phyloP scores from a whole-genome alignment of 2,797 vertebrate species.

The Emys orbicularis region DNA sequence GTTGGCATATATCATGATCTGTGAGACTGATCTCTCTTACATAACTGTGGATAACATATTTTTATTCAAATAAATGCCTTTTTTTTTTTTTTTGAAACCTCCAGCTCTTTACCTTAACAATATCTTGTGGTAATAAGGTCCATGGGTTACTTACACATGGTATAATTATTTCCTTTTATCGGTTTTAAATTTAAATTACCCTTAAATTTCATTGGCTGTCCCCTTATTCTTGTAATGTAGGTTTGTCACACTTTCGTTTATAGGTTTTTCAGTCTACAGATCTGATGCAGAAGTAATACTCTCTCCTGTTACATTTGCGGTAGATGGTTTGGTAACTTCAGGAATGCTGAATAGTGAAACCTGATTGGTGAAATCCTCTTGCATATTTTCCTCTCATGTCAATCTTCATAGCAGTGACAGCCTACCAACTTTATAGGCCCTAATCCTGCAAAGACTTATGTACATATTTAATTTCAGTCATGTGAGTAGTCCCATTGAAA shows the following conservation, averaged over 20 bases:
- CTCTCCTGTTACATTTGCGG: not conserved
- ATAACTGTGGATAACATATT: not conserved
- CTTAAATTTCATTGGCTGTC: not conserved
- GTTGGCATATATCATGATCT: fast-evolving
- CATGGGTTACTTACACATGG: not conserved
- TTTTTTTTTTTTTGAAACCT: constrained; percentile 27
- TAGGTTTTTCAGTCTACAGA: not conserved
- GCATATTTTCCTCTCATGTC: not conserved
- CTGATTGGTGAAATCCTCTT: not conserved
- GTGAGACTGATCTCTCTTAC: not conserved
- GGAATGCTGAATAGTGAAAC: not conserved
- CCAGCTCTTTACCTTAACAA: constrained; percentile 9
- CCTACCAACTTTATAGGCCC: not conserved
- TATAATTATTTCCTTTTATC: constrained; percentile 18
- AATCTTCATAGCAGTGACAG: not conserved
- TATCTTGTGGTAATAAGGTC: constrained; percentile 7
- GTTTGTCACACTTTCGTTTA: fast-evolving
- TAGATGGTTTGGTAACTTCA: not conserved
- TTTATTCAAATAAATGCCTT: constrained; percentile 25
- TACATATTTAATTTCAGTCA: not conserved
- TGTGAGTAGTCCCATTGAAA: not conserved
- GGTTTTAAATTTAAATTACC: not conserved
- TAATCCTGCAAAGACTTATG: not conserved
- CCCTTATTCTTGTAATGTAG: not conserved
- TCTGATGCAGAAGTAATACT: not conserved